phyloP scores from a whole-genome alignment of 2,113 vertebrate species.

The Ardeotis arabs region DNA sequence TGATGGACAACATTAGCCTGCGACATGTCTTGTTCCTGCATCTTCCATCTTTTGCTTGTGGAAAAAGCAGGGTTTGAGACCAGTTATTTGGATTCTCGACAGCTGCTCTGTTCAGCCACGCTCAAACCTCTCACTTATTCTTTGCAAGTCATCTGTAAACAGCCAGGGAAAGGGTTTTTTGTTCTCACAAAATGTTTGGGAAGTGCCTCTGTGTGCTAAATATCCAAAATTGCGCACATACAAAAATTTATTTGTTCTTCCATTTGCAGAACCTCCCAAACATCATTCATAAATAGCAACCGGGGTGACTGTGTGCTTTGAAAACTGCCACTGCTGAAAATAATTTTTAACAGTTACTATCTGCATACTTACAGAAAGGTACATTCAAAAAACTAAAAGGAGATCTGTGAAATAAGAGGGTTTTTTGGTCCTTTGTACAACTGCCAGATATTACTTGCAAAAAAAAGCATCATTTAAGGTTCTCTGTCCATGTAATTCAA shows the following conservation, averaged over 20 bases:
- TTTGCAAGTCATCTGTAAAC: conserved; percentile 52
- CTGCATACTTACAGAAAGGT: neutral
- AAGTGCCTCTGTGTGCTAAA: neutral
- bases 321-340: neutral
- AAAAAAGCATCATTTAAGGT: accelerated
- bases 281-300: neutral
- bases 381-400: neutral
- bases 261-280: neutral
- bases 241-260: neutral
- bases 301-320: neutral
- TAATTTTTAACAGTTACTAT: neutral
- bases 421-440: neutral
- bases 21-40: accelerated
- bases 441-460: neutral
- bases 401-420: neutral
- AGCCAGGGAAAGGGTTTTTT: conserved; percentile 39
- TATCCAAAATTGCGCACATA: neutral
- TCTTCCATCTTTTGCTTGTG: neutral
- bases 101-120: neutral
- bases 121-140: conserved; percentile 4
- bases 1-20: neutral
- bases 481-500: neutral
- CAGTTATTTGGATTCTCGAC: neutral
- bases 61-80: neutral
- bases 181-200: conserved; percentile 15